Percentiles rank a stretch among this genome's conserved stretches.
Conservation (phyloP, 2,113 vertebrate genomes). For the Thomomys bottae region DNA sequence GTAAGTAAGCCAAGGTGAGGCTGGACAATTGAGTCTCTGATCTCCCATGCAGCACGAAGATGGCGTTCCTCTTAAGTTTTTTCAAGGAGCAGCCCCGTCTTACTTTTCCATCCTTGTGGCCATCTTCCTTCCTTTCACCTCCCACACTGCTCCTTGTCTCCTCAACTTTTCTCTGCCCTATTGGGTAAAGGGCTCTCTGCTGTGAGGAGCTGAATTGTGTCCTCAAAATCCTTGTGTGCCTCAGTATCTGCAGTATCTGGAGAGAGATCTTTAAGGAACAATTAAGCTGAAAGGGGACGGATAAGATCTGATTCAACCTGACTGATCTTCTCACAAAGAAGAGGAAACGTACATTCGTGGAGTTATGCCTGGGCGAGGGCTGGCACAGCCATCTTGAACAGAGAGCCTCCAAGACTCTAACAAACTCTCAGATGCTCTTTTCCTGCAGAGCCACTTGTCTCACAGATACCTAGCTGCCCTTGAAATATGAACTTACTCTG, state of each 20-base stretch:
- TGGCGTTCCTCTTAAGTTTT: not conserved
- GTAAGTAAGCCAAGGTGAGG: too few relatives aligned
- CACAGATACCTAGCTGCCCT: not conserved
- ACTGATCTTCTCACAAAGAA: not conserved
- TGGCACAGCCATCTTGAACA: not conserved
- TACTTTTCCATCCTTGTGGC: not conserved
- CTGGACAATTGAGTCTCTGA: too few relatives aligned
- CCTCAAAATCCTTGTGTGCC: not conserved
- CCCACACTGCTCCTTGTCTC: not conserved
- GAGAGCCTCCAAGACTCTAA: too few relatives aligned
- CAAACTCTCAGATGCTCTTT: rapidly evolving
- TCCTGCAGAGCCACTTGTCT: not conserved
- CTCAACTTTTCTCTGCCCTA: not conserved
- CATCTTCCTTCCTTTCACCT: not conserved
- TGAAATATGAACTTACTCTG: not conserved
- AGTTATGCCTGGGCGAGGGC: too few relatives aligned
- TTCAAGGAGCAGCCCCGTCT: too few relatives aligned
- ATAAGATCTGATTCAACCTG: too few relatives aligned
- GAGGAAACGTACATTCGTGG: not conserved
- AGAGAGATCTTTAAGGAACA: not conserved
- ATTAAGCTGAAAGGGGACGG: not conserved
- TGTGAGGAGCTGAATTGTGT: not conserved
- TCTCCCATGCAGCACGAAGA: too few relatives aligned
- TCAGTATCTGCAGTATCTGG: not conserved
- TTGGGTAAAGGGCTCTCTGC: not conserved